These are phyloP conservation scores for Carduelis carduelis DNA, from an alignment of 2,797 vertebrate genomes.

Conservation along the genomic window DNA sequence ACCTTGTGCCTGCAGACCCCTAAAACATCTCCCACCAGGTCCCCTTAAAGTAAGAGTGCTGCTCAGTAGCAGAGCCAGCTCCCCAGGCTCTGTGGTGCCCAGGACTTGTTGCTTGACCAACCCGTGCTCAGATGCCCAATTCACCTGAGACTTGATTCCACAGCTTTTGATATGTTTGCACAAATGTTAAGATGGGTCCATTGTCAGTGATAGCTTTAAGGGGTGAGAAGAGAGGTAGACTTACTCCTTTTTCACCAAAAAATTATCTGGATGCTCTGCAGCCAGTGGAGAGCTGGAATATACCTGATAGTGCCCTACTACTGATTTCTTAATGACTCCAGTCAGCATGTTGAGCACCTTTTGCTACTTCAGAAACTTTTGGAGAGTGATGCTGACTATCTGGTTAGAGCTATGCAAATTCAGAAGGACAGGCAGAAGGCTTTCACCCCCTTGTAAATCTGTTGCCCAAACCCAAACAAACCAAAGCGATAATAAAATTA, in stretches of 20 bases:
- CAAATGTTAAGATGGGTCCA: neutral
- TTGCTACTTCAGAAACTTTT: neutral
- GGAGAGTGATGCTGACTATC: neutral
- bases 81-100: accelerated
- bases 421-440: neutral
- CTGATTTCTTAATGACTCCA: neutral
- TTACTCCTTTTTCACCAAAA: neutral
- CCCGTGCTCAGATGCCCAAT: neutral
- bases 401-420: neutral
- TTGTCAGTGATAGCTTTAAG: neutral
- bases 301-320: neutral
- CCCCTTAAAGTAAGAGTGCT: neutral
- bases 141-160: neutral
- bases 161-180: neutral
- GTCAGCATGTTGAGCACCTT: neutral
- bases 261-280: neutral
- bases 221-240: neutral
- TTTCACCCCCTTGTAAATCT: neutral
- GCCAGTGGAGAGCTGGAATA: neutral
- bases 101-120: neutral
- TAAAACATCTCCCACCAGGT: neutral
- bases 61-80: neutral
- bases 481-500: neutral
- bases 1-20: neutral
- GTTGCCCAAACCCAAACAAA: neutral